Percentiles rank a stretch among this genome's conserved stretches.
Conservation (phyloP, 2,113 vertebrate genomes). For the Crotalus horridus region DNA sequence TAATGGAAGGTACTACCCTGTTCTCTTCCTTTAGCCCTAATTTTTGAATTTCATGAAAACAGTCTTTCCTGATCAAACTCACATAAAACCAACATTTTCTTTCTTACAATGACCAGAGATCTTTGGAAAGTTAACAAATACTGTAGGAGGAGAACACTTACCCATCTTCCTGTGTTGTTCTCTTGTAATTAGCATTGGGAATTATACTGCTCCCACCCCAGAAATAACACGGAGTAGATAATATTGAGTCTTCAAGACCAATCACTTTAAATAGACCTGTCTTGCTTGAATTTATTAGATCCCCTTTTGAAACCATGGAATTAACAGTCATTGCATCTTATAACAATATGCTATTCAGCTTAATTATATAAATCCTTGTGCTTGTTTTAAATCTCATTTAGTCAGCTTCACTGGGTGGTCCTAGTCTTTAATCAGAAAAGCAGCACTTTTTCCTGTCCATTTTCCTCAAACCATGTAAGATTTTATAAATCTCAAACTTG, state of each 20-base stretch:
- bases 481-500: not conserved
- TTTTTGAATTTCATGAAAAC: not conserved
- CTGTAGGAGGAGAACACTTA: not conserved
- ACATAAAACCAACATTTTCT: not conserved
- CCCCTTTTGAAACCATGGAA: not conserved
- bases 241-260: not conserved
- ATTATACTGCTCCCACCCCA: not conserved
- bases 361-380: not conserved
- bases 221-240: not conserved
- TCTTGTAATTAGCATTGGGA: not conserved
- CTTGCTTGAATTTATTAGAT: not conserved
- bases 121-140: not conserved
- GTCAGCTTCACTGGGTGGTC: not conserved
- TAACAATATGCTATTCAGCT: not conserved
- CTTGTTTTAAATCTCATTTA: not conserved
- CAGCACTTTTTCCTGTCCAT: not conserved
- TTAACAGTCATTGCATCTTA: not conserved
- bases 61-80: not conserved
- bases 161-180: not conserved
- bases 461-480: not conserved
- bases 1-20: not conserved
- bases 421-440: not conserved
- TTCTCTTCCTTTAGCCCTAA: not conserved
- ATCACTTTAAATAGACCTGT: not conserved
- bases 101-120: not conserved